phyloP scores from a whole-genome alignment of 64 coral and sea anemone genomes.

The Hydrozoanthus tunicans region DNA sequence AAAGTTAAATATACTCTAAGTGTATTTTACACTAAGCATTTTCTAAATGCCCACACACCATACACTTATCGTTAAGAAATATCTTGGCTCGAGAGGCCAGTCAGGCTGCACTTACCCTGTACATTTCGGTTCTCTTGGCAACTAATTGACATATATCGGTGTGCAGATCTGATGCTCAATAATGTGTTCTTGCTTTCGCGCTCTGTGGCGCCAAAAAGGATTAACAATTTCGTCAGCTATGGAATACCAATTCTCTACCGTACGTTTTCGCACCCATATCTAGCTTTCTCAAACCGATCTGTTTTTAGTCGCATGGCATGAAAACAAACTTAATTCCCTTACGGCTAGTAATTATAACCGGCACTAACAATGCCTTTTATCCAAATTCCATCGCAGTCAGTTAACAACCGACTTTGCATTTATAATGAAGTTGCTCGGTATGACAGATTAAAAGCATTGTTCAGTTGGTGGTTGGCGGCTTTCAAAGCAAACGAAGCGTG shows the following conservation, averaged over 20 bases:
- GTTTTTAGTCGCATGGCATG: neutral
- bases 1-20: too few species aligned
- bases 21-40: too few species aligned
- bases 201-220: constrained; percentile 12
- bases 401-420: neutral
- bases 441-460: constrained; percentile 30
- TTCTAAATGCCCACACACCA: too few species aligned
- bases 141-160: neutral
- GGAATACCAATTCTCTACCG: neutral
- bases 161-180: neutral
- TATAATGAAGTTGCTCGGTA: neutral
- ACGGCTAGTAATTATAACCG: neutral
- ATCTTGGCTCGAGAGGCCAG: neutral
- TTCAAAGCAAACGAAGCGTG: constrained; percentile 11
- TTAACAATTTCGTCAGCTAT: neutral
- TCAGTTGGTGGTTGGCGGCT: neutral
- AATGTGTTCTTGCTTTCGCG: neutral
- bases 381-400: constrained; percentile 1
- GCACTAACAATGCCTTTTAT: neutral
- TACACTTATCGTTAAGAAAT: neutral
- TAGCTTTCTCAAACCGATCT: neutral
- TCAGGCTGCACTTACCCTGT: neutral
- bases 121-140: neutral
- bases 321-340: neutral
- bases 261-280: neutral